Percentiles rank a stretch among this genome's conserved stretches.
phyloP scores from a whole-genome alignment of 2,888 invertebrate genomes.

The Atethmia centrago region DNA sequence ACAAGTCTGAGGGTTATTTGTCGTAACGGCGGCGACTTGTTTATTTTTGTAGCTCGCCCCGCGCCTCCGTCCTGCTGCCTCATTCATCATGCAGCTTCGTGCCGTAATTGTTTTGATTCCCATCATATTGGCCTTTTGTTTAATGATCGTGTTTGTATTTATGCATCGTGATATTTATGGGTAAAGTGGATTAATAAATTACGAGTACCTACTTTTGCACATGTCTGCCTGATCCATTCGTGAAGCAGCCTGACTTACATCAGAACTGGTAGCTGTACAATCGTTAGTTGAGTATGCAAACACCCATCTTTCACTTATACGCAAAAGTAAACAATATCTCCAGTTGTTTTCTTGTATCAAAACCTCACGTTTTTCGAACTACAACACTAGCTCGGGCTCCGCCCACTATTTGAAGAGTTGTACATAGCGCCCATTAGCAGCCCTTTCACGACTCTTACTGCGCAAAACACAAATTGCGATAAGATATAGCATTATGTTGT shows the following conservation, averaged over 20 bases:
- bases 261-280: not conserved
- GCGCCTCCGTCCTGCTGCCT: conserved; percentile 38
- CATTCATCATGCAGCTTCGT: conserved; percentile 63
- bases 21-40: conserved; percentile 69
- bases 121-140: conserved; percentile 52
- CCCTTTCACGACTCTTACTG: conserved; percentile 3
- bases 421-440: not conserved
- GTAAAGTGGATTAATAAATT: not conserved
- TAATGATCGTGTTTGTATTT: conserved; percentile 43
- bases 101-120: conserved; percentile 65
- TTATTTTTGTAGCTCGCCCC: conserved; percentile 68
- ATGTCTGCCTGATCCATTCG: not conserved
- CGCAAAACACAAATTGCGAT: not conserved
- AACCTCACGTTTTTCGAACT: not conserved
- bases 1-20: conserved; percentile 65
- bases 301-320: not conserved
- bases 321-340: not conserved
- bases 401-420: not conserved
- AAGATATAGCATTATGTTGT: not conserved
- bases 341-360: not conserved
- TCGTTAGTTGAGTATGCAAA: not conserved
- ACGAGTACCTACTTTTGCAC: not conserved
- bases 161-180: conserved; percentile 14
- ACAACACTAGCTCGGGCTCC: not conserved
- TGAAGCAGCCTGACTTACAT: not conserved